Percentiles rank a stretch among this genome's conserved stretches.
These are phyloP conservation scores for Crepidodera aurea DNA, from an alignment of 2,888 invertebrate species.

Conservation along the genomic window DNA sequence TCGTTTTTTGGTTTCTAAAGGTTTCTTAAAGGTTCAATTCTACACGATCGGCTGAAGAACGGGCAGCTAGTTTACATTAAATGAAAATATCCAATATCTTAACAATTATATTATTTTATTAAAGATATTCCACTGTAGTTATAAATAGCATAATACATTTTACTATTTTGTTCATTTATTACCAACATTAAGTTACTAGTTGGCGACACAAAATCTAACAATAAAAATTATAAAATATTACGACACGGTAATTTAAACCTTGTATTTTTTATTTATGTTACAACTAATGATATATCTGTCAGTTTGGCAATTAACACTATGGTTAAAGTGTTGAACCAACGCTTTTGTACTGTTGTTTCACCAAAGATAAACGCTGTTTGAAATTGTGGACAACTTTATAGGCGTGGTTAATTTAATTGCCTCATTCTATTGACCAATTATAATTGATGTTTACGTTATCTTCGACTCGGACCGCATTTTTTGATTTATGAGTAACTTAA, in stretches of 20 bases:
- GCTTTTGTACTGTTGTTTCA: slow-evolving; percentile 3
- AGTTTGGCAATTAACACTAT: slow-evolving; percentile 8
- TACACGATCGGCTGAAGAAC: no score
- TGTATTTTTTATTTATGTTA: slow-evolving; percentile 7
- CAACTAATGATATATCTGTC: slow-evolving; percentile 3
- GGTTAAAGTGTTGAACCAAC: slow-evolving; percentile 1
- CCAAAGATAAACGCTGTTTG: slow-evolving; percentile 8
- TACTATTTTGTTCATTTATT: no score
- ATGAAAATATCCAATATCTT: no score
- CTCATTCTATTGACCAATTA: slow-evolving; percentile 14
- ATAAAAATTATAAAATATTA: not conserved
- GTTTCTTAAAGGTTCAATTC: no score
- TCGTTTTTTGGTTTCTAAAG: no score
- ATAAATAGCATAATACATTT: no score
- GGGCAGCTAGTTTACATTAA: no score
- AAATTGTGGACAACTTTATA: slow-evolving; percentile 13
- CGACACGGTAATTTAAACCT: not conserved
- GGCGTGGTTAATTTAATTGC: slow-evolving; percentile 29
- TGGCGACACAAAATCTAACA: not conserved
- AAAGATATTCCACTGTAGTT: no score
- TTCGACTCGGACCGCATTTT: not conserved
- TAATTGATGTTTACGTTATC: slow-evolving; percentile 9
- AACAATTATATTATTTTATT: no score
- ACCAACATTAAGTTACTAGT: not conserved
- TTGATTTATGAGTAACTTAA: not conserved